Percentiles rank a stretch among this genome's conserved stretches.
Evolutionary conservation across 2,113 vertebrate species (phyloP).

Genomic region (Pollimyrus isidori): DNA sequence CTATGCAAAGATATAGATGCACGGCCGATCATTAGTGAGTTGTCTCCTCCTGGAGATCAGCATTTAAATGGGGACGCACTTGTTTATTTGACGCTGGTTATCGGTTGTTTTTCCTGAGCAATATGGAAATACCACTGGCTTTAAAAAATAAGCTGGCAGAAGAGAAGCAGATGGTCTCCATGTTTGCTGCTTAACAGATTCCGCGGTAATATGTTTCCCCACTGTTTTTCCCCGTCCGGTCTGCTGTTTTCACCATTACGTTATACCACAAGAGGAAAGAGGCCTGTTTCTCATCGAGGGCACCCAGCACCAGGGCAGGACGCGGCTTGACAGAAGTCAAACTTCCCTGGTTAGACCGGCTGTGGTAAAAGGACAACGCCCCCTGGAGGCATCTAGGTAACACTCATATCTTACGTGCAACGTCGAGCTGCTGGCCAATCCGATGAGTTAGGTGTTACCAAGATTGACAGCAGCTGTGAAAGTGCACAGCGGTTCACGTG

Average conservation of each 20-base stretch:
- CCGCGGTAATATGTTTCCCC: constrained; percentile 41
- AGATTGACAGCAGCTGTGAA: neutral
- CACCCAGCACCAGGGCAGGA: constrained; percentile 30
- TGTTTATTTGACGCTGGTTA: neutral
- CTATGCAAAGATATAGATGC: neutral
- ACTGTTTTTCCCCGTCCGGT: constrained; percentile 33
- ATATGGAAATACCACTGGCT: neutral
- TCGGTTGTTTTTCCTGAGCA: neutral
- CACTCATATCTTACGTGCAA: neutral
- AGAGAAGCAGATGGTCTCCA: constrained; percentile 19
- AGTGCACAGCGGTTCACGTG: neutral
- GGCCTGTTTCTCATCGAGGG: constrained; percentile 48
- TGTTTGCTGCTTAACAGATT: constrained; percentile 36
- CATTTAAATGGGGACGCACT: neutral
- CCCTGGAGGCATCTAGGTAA: neutral
- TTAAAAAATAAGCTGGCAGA: neutral
- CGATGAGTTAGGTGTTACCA: neutral
- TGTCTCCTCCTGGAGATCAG: neutral
- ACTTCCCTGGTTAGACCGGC: neutral
- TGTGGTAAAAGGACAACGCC: neutral
- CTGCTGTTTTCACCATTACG: constrained; percentile 40
- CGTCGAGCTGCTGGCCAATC: neutral
- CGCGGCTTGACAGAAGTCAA: neutral
- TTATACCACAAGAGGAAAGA: constrained; percentile 37
- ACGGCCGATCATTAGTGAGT: neutral